Base-by-base conservation (phyloP, 2,888 invertebrate species). In the Cremastobaeus sp. region DNA sequence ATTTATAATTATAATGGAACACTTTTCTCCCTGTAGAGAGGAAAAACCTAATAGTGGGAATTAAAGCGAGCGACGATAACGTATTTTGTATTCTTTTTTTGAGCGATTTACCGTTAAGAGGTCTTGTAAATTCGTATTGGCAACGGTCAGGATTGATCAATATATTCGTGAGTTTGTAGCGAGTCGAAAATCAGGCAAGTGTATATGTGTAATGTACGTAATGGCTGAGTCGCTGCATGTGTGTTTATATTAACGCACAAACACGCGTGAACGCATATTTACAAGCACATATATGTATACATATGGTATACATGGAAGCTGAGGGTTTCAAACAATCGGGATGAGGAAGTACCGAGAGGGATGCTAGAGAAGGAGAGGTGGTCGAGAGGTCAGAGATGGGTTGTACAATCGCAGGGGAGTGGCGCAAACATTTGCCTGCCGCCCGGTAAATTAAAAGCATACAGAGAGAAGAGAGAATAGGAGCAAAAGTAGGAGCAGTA, bases 391-490 rank as follows among this genome's bases (percentile, higher is more conserved):
- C 77, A 76, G 81, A 82, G 80, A 83, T 79, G 79, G 83, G 81
- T 80, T 81, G 84, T 82, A 84, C 83, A 84, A 85, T 85, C 85
- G 84, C 80, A 82, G 79, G 86, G 85, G 85, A 84, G 85, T 85
- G 87, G 85, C 84, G 87, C 87, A 87, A 87, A 87, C 87, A 87
- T 87, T 87, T 87, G 86, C 86, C 86, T 85, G 86, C 86, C 87
- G 85, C 86, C 87, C 84, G 86, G 85, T 86, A 87, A 87, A 87
- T 87, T 87, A 87, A 87, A 87, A 87, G 87, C 86, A 87, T 83
- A 87, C 86, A 86, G 84, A 82, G 79, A 78, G 81, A 81, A 81
- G 77, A 80, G 83, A 80, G 82, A 82, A 82, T 79, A 77, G 80
- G 79, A 83, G 79, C 77, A 79, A 79, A 81, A 81, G 80, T 80